Evolutionary conservation across 2,888 invertebrate species (phyloP).

Genomic region (Coleophora deauratella): DNA sequence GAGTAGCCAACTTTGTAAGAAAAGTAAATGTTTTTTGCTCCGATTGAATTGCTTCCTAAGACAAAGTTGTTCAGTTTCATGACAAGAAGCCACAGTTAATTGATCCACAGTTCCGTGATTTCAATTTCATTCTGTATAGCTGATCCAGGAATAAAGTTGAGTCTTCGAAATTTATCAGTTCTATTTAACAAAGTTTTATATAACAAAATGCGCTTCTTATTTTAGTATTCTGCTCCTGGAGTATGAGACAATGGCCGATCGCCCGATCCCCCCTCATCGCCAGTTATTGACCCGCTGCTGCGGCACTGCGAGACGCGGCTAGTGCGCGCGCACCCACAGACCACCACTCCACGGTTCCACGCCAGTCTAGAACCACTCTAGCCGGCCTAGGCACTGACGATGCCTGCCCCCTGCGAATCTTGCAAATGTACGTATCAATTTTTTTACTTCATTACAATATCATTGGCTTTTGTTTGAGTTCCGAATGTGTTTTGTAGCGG

Average conservation of each 20-base stretch:
- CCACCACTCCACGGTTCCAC: conserved; percentile 21
- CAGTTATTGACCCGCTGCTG: conserved; percentile 65
- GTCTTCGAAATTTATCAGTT: too few species aligned
- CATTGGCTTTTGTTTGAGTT: background rate
- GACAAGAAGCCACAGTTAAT: too few species aligned
- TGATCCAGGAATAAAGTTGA: too few species aligned
- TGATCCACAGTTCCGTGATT: too few species aligned
- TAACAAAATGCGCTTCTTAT: too few species aligned
- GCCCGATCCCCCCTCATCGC: conserved; percentile 47
- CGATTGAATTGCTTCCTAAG: too few species aligned
- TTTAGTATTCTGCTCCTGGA: conserved; percentile 17
- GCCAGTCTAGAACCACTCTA: conserved; percentile 16
- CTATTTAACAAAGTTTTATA: too few species aligned
- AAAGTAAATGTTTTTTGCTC: too few species aligned
- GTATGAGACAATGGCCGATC: conserved; percentile 29
- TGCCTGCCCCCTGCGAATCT: conserved; percentile 65
- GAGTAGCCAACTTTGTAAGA: too few species aligned
- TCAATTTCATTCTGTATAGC: too few species aligned
- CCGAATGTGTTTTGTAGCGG: too few species aligned
- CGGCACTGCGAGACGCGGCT: conserved; percentile 21
- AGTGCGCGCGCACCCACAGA: conserved; percentile 45
- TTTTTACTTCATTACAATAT: background rate
- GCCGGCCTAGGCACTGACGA: conserved; percentile 29
- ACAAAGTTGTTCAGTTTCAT: too few species aligned
- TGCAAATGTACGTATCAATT: conserved; percentile 49